Conservation (phyloP, 2,113 vertebrate genomes). For the Holacanthus passer region DNA sequence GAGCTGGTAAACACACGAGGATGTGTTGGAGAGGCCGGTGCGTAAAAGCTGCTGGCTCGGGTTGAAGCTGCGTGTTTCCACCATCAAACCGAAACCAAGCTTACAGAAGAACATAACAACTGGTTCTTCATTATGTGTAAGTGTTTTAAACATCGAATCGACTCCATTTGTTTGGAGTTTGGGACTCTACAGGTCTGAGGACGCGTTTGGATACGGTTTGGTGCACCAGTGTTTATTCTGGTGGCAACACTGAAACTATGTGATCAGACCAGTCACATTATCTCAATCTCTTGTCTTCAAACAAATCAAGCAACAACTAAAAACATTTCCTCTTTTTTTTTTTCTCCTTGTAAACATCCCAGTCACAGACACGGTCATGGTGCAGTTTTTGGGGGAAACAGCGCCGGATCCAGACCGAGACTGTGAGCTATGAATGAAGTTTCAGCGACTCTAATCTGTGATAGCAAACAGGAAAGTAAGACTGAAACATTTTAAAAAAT, state of each 20-base stretch:
- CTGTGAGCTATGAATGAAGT: slow-evolving; percentile 44
- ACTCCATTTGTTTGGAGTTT: not conserved
- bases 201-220: not conserved
- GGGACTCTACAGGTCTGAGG: not conserved
- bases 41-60: slow-evolving; percentile 49
- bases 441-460: not conserved
- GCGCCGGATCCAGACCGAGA: not conserved
- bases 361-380: not conserved
- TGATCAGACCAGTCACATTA: not conserved
- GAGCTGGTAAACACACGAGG: slow-evolving; percentile 13
- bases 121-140: not conserved
- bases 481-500: not conserved
- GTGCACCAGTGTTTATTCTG: slow-evolving; percentile 20
- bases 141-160: not conserved
- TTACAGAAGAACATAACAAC: too few species aligned
- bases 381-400: slow-evolving; percentile 4
- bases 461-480: not conserved
- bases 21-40: slow-evolving; percentile 10
- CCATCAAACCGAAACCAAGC: not conserved
- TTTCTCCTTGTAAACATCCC: slow-evolving; percentile 27
- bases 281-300: not conserved
- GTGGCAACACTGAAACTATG: slow-evolving; percentile 3
- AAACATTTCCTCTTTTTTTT: not conserved
- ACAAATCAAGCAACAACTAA: not conserved
- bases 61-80: not conserved